Percentiles rank a stretch among this genome's conserved stretches.
Conservation (phyloP, 2,113 vertebrate species). For the Ailurus styani region DNA sequence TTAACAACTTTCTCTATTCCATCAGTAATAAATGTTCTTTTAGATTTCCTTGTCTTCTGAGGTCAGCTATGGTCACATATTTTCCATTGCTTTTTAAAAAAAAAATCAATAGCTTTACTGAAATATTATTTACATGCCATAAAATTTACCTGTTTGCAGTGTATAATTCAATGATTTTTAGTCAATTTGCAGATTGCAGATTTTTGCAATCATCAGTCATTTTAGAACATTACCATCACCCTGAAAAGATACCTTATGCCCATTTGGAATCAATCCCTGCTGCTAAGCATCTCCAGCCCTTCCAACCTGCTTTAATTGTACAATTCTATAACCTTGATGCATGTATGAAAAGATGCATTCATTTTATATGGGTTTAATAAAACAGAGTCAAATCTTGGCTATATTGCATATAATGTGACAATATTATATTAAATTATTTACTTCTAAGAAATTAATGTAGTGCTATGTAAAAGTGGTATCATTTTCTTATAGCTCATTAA, state of each 20-base stretch:
- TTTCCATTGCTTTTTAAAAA: background rate
- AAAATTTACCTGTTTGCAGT: background rate
- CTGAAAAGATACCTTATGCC: background rate
- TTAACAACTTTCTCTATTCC: background rate
- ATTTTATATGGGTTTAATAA: background rate
- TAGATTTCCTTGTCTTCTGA: background rate
- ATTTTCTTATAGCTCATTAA: conserved; percentile 17
- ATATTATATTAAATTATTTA: background rate
- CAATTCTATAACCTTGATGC: background rate
- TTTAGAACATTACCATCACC: background rate
- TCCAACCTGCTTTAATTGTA: background rate
- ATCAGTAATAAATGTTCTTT: background rate
- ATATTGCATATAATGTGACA: background rate
- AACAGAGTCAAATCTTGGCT: background rate
- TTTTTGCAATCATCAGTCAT: background rate
- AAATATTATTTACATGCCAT: background rate
- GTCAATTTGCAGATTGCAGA: background rate
- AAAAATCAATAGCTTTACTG: background rate
- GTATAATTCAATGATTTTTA: background rate
- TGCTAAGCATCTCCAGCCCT: background rate
- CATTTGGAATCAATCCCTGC: background rate
- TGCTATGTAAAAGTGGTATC: background rate
- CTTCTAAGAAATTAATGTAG: background rate
- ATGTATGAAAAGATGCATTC: background rate
- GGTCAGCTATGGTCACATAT: background rate